Conservation (phyloP, 2,797 vertebrate species). For the Clarias laeviceps region DNA sequence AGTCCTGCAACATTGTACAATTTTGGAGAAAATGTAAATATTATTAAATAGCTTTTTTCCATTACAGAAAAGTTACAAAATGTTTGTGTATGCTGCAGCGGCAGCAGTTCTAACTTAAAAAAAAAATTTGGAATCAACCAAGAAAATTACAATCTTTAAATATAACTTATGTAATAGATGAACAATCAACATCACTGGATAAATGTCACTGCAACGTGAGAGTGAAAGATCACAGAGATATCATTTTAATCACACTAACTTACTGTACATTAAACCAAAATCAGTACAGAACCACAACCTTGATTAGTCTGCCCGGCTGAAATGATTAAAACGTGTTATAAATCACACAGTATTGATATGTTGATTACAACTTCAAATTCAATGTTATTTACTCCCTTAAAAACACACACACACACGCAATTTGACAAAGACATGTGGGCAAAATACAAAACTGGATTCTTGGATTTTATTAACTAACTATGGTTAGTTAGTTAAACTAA, state of each 20-base stretch:
- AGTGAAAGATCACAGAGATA: neutral
- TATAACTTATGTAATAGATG: neutral
- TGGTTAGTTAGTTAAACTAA: neutral
- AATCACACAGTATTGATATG: neutral
- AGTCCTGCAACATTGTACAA: too few relatives aligned
- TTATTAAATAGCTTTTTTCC: too few relatives aligned
- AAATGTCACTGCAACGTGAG: too few relatives aligned
- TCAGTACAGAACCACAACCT: neutral
- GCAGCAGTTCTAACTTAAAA: too few relatives aligned
- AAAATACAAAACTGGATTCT: slow-evolving; percentile 37
- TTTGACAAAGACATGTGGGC: neutral
- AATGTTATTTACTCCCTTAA: slow-evolving; percentile 9
- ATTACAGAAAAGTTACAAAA: too few relatives aligned
- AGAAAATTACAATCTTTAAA: too few relatives aligned
- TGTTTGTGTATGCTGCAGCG: too few relatives aligned
- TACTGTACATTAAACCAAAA: neutral
- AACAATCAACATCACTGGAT: neutral
- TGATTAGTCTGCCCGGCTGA: neutral
- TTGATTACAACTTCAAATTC: slow-evolving; percentile 6
- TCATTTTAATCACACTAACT: neutral
- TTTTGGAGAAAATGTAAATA: too few relatives aligned
- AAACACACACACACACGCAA: neutral
- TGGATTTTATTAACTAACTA: neutral
- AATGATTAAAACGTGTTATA: neutral
- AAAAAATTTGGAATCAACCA: too few relatives aligned